Base-by-base conservation (phyloP, 2,113 vertebrate genomes). In the Mungos mungo region DNA sequence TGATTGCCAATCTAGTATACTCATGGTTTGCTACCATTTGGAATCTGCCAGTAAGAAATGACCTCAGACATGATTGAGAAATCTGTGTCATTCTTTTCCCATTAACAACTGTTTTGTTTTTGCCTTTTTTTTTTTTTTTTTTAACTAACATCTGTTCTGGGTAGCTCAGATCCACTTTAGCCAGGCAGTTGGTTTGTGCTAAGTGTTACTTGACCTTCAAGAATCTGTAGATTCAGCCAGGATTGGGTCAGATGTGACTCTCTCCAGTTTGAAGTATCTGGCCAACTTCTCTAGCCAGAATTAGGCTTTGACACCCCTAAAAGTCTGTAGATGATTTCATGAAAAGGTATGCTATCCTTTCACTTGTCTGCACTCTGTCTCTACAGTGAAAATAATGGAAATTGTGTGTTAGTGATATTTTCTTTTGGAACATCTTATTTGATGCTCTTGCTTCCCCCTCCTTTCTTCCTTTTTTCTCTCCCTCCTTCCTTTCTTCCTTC, bases 121-220 rank as follows among this genome's bases (percentile, higher is more conserved):
- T n/a, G 77, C 19, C 45, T 13, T 80, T 69, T 33, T 21, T 80
- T 69, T 33, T 74, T n/a, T 68, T 60, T 33, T 38, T 35, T 76
- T 76, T 45, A 16, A 45, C 47, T 38, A 27, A 84, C 94, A 96
- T 97, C 84, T 96, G 89, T 60, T 97, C 86, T 93, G 87, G 93
- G 89, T 83, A 85, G 93, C 50, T 91, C 52, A 65, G n/a, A 89
- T 87, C 54, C 7, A 38, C 21, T 77, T 21, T 52, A 92, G 88
- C 82, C 72, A 86, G 90, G n/a, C 79, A 69, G 38, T 91, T 45
- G 66, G 52, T 97, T 93, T 83, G 90, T 91, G 35, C 71, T 74
- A 54, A 93, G 63, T 97, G 89, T 72, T 96, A 27, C n/a, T 96
- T 97, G 97, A 96, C 97, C 96, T 97, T 97, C 90, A 96, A 72